Evolutionary conservation across 2,888 invertebrate genomes (phyloP).

Genomic region (Agonum fuliginosum): DNA sequence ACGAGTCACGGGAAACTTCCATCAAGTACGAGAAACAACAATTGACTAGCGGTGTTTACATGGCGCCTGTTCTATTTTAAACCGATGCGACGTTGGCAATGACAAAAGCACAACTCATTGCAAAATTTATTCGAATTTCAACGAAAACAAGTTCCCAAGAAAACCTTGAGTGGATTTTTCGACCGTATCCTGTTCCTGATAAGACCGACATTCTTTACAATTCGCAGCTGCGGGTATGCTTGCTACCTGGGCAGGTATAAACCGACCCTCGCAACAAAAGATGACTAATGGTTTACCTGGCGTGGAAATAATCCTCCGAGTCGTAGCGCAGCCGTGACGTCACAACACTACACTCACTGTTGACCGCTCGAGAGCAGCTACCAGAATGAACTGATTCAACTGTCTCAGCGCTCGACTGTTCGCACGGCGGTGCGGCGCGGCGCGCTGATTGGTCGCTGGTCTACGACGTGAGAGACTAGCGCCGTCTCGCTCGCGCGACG

Average conservation of each 20-base stretch:
- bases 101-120: background rate
- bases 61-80: conserved; percentile 35
- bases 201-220: conserved; percentile 47
- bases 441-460: conserved; percentile 10
- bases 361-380: no score
- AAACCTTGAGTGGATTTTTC: conserved; percentile 54
- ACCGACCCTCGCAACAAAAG: conserved; percentile 51
- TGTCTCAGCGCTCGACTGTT: no score
- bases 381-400: no score
- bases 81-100: conserved; percentile 48
- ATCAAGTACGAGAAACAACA: conserved; percentile 14
- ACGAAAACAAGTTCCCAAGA: conserved; percentile 51
- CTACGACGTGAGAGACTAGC: conserved; percentile 41
- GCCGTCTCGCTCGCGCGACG: conserved; percentile 44
- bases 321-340: conserved; percentile 14
- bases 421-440: no score
- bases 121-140: conserved; percentile 45
- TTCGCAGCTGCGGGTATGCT: no score
- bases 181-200: conserved; percentile 57
- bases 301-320: conserved; percentile 17
- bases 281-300: conserved; percentile 58
- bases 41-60: conserved; percentile 18
- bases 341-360: background rate
- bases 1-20: conserved; percentile 8
- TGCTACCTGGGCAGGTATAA: conserved; percentile 49